Conservation (phyloP, 2,888 invertebrate genomes). For the Syritta pipiens region DNA sequence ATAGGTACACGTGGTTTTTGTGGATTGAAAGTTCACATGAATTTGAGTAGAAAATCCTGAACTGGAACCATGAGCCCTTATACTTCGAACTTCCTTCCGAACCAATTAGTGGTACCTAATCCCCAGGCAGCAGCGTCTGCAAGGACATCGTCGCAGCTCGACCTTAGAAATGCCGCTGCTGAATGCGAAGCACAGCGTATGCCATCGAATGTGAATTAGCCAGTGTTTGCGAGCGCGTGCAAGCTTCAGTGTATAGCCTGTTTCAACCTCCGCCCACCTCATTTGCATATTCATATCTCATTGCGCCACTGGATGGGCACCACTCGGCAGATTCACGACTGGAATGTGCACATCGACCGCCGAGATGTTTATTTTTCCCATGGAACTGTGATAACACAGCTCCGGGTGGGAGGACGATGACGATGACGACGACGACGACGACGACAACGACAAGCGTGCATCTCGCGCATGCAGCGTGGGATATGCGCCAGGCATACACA, state of each 20-base stretch:
- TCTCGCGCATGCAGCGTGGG: not conserved
- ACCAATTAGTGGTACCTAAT: slow-evolving; percentile 54
- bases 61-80: slow-evolving; percentile 21
- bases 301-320: slow-evolving; percentile 11
- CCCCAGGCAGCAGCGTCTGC: slow-evolving; percentile 8
- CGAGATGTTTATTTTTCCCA: slow-evolving; percentile 63
- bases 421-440: no score
- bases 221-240: slow-evolving; percentile 10
- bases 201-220: slow-evolving; percentile 52
- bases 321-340: slow-evolving; percentile 13
- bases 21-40: no score
- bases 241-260: slow-evolving; percentile 36
- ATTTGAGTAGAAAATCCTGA: slow-evolving; percentile 51
- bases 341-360: slow-evolving; percentile 44
- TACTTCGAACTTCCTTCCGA: slow-evolving; percentile 58
- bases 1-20: no score
- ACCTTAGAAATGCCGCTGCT: slow-evolving; percentile 21
- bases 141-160: slow-evolving; percentile 59
- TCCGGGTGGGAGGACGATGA: slow-evolving; percentile 31
- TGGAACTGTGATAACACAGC: slow-evolving; percentile 52
- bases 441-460: no score
- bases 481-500: not conserved
- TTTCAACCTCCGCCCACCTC: slow-evolving; percentile 24
- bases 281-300: slow-evolving; percentile 63
- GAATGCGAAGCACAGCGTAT: slow-evolving; percentile 29